Percentiles rank a stretch among this genome's conserved stretches.
Conservation (phyloP, 92 coral and sea anemone species). For the Porites lobata region DNA sequence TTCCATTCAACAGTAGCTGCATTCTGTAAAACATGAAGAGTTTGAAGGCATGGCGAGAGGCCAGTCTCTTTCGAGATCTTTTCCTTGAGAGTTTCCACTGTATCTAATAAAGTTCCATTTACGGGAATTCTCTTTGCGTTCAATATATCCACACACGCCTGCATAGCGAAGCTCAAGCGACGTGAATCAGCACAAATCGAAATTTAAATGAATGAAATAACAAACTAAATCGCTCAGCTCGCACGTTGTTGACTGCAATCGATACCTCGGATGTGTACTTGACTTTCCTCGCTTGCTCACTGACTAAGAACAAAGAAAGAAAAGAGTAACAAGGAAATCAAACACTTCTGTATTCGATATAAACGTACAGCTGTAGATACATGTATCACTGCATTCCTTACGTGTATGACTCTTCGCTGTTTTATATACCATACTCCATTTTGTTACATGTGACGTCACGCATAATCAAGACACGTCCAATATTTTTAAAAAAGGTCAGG, state of each 20-base stretch:
- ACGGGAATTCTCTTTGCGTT: conserved; percentile 39
- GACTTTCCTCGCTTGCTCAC: background rate
- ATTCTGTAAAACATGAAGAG: conserved; percentile 17
- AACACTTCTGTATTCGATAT: background rate
- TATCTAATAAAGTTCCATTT: conserved; percentile 21
- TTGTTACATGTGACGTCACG: too few relatives aligned
- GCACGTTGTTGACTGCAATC: too few relatives aligned
- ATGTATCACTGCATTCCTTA: too few relatives aligned
- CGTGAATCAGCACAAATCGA: background rate
- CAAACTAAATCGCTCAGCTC: too few relatives aligned
- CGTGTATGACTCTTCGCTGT: too few relatives aligned
- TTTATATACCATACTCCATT: too few relatives aligned
- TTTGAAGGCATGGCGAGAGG: conserved; percentile 1
- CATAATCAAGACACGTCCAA: too few relatives aligned
- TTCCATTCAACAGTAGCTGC: background rate
- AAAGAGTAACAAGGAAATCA: background rate
- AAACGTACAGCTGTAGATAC: too few relatives aligned
- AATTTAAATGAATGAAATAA: background rate
- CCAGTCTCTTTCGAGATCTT: conserved; percentile 34
- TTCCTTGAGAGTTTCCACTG: conserved; percentile 21
- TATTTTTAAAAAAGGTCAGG: too few relatives aligned
- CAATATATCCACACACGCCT: conserved; percentile 18
- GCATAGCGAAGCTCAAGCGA: background rate
- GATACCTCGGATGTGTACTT: background rate
- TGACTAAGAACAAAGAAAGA: background rate